These are phyloP conservation scores for Callitettix versicolor DNA, from an alignment of 1,140 invertebrate genomes.

Conservation along the genomic window DNA sequence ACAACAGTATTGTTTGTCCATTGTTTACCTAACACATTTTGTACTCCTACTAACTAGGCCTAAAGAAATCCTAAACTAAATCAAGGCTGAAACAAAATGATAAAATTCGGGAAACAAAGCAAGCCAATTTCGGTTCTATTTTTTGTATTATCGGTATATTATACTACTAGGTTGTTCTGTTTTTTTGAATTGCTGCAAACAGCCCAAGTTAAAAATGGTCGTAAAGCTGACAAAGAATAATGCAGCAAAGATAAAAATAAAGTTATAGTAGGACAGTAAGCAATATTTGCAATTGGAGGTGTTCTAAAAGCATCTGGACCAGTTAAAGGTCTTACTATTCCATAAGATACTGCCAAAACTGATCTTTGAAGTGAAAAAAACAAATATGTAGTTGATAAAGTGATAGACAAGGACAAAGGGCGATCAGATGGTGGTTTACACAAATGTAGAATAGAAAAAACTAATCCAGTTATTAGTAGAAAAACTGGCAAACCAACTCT, in stretches of 20 bases:
- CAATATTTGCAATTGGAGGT: conserved; percentile 10
- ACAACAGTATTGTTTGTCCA: too few relatives aligned
- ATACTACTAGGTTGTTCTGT: too few relatives aligned
- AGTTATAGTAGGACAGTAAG: not conserved
- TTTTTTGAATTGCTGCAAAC: not conserved
- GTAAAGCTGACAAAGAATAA: conserved; percentile 9
- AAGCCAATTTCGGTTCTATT: too few relatives aligned
- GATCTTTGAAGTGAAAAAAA: conserved; percentile 2
- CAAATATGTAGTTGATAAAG: conserved; percentile 1
- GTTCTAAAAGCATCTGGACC: conserved; percentile 11
- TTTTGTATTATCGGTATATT: too few relatives aligned
- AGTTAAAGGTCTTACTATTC: not conserved
- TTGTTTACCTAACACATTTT: too few relatives aligned
- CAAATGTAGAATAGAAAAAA: not conserved
- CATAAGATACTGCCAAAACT: conserved; percentile 5
- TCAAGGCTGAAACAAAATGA: too few relatives aligned
- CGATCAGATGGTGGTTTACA: not conserved
- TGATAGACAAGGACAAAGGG: not conserved
- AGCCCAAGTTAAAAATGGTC: conserved; percentile 5
- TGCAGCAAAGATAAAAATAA: conserved; percentile 5
- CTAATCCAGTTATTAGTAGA: not conserved
- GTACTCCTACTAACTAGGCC: too few relatives aligned
- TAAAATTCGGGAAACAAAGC: too few relatives aligned
- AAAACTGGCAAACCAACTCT: not conserved
- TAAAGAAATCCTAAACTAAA: too few relatives aligned